These are phyloP conservation scores for Lepidotrigona ventralis DNA, from an alignment of 1,140 invertebrate species.

Conservation along the genomic window DNA sequence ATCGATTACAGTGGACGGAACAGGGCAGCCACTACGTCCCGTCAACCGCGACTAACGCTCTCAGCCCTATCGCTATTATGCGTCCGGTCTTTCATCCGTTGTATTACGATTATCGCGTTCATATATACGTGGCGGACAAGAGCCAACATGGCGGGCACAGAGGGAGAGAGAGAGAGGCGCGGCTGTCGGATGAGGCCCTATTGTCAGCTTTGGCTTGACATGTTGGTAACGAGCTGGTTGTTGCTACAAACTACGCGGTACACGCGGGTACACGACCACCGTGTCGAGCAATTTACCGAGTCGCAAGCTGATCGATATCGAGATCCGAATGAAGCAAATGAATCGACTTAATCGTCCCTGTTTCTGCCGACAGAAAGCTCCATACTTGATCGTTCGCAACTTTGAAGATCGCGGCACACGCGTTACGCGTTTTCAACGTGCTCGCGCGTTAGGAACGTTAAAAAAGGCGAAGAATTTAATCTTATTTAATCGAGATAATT, in stretches of 20 bases:
- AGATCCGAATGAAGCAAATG: background rate
- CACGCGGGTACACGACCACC: constrained; percentile 7
- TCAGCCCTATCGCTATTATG: constrained; percentile 61
- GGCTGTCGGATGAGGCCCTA: constrained; percentile 52
- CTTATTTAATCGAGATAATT: background rate
- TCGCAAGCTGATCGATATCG: constrained; percentile 38
- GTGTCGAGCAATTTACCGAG: constrained; percentile 48
- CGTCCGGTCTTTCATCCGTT: constrained; percentile 62
- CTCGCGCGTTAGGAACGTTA: background rate
- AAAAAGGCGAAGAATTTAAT: background rate
- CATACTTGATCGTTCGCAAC: background rate
- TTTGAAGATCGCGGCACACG: too few relatives aligned
- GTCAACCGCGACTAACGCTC: constrained; percentile 56
- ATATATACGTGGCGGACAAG: constrained; percentile 51
- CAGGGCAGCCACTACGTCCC: constrained; percentile 32
- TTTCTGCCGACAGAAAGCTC: constrained; percentile 8
- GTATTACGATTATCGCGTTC: constrained; percentile 67
- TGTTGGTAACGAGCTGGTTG: constrained; percentile 64
- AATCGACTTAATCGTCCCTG: constrained; percentile 34
- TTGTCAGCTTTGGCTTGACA: constrained; percentile 53
- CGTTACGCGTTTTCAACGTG: too few relatives aligned
- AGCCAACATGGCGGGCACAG: constrained; percentile 36
- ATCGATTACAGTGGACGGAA: constrained; percentile 52
- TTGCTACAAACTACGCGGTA: constrained; percentile 54
- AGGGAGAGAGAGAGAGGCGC: background rate